Percentiles rank a stretch among this genome's conserved stretches.
phyloP scores from a whole-genome alignment of 1,140 invertebrate genomes.

The Ylistrum balloti region DNA sequence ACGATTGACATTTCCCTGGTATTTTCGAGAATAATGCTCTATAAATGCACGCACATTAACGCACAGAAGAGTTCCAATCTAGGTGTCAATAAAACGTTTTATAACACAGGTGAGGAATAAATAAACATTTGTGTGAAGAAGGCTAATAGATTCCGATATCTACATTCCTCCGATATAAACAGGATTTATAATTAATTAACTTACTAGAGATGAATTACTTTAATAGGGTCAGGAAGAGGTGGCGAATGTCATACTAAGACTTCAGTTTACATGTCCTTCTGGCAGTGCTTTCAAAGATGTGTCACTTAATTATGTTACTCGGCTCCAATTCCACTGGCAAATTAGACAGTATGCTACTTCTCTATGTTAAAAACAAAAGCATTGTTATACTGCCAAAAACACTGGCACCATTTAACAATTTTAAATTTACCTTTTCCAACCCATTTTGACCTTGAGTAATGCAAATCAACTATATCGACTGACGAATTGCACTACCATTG shows the following conservation, averaged over 20 bases:
- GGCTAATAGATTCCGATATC: not conserved
- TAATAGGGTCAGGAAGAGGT: conserved; percentile 7
- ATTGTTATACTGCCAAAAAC: too few relatives aligned
- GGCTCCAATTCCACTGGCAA: too few relatives aligned
- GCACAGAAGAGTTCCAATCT: conserved; percentile 23
- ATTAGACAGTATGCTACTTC: too few relatives aligned
- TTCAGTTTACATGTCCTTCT: not conserved
- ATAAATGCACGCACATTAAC: conserved; percentile 38
- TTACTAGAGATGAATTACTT: conserved; percentile 15
- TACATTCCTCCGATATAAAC: conserved; percentile 27
- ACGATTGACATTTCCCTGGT: conserved; percentile 32
- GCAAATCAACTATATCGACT: too few relatives aligned
- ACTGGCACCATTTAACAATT: too few relatives aligned
- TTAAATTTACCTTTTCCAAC: too few relatives aligned
- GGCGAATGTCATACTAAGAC: not conserved
- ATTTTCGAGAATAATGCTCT: conserved; percentile 22
- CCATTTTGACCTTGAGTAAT: too few relatives aligned
- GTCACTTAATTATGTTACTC: not conserved
- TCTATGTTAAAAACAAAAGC: too few relatives aligned
- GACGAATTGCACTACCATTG: too few relatives aligned
- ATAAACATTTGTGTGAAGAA: conserved; percentile 22
- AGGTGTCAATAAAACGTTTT: conserved; percentile 27
- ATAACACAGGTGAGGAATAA: not conserved
- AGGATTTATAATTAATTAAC: conserved; percentile 13
- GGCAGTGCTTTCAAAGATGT: not conserved